Conservation (phyloP, 2,113 vertebrate species). For the Atrichornis clamosus region DNA sequence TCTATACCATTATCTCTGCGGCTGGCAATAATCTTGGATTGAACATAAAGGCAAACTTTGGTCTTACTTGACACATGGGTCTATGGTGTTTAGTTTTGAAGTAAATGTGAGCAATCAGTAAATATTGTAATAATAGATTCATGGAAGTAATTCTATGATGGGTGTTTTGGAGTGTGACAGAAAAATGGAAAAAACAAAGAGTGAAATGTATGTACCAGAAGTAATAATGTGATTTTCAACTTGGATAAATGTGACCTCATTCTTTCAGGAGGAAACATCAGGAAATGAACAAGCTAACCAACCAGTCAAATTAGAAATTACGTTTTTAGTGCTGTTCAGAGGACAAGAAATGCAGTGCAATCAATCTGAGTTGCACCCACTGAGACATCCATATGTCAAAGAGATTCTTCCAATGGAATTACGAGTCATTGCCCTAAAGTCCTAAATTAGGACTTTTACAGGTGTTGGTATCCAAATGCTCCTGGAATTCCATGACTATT, state of each 20-base stretch:
- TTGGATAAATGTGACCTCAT: not conserved
- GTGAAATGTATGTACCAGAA: not conserved
- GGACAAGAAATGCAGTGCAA: not conserved
- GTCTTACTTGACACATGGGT: not conserved
- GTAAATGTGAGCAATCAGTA: not conserved
- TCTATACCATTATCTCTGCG: not conserved
- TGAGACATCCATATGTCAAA: not conserved
- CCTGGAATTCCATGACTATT: not conserved
- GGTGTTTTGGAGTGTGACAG: not conserved
- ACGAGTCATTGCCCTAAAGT: not conserved
- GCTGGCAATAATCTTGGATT: not conserved
- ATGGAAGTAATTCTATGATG: not conserved
- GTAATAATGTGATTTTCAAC: conserved; percentile 25
- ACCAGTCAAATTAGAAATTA: conserved; percentile 14
- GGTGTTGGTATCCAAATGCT: not conserved
- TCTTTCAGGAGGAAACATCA: not conserved
- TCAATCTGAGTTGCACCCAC: not conserved
- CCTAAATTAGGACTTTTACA: not conserved
- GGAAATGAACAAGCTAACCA: conserved; percentile 22
- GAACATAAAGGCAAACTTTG: not conserved
- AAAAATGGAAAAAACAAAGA: not conserved
- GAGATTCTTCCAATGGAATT: not conserved
- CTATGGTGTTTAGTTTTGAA: not conserved
- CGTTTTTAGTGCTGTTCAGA: not conserved
- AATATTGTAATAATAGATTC: not conserved